These are phyloP conservation scores for Stichodactyla mertensii DNA, from an alignment of 64 coral and sea anemone species.

Conservation along the genomic window DNA sequence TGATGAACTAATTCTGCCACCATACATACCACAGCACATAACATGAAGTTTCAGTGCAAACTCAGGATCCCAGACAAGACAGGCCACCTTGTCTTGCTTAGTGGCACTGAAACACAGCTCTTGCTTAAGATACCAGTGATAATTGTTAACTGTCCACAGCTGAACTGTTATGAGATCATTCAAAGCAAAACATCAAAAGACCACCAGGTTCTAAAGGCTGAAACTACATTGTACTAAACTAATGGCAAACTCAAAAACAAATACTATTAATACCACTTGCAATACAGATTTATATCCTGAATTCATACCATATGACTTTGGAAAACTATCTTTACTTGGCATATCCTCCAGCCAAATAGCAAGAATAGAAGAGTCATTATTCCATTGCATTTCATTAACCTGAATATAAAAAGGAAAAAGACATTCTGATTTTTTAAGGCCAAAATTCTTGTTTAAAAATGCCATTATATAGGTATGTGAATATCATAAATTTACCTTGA, in stretches of 20 bases:
- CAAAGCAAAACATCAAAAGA: not conserved
- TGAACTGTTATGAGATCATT: constrained; percentile 51
- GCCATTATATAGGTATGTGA: not conserved
- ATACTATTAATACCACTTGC: not conserved
- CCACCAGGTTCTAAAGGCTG: too few species aligned
- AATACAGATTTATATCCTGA: not conserved
- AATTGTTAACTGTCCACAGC: constrained; percentile 89
- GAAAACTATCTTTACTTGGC: constrained; percentile 23
- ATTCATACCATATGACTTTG: constrained; percentile 73
- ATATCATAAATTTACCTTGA: constrained; percentile 34
- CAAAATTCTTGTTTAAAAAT: not conserved
- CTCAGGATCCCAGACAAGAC: constrained; percentile 82
- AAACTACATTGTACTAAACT: too few species aligned
- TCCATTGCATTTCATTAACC: constrained; percentile 84
- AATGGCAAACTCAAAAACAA: not conserved
- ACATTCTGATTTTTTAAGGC: too few species aligned
- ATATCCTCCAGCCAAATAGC: constrained; percentile 70
- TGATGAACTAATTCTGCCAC: not conserved
- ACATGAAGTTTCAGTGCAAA: constrained; percentile 62
- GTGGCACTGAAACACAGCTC: constrained; percentile 67
- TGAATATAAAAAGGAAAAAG: not conserved
- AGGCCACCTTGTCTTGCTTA: constrained; percentile 49
- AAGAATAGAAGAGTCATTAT: constrained; percentile 67
- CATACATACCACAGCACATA: constrained; percentile 53
- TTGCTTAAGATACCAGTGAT: constrained; percentile 98